phyloP scores from a whole-genome alignment of 1,140 invertebrate species.

The Ostrea edulis region DNA sequence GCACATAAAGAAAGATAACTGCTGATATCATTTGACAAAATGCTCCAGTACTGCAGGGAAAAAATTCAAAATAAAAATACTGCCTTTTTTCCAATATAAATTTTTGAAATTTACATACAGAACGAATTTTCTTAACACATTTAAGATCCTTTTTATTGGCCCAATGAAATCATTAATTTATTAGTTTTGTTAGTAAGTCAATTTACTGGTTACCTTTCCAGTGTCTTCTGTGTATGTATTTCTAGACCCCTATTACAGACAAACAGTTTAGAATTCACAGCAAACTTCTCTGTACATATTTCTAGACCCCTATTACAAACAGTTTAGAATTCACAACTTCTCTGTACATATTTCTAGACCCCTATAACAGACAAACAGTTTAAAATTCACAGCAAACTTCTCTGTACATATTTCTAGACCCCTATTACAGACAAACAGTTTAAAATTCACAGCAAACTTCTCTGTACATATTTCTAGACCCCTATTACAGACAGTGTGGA shows the following conservation, averaged over 20 bases:
- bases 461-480: too few relatives aligned
- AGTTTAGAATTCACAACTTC: not conserved
- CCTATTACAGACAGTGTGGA: too few relatives aligned
- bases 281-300: not conserved
- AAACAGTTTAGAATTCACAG: not conserved
- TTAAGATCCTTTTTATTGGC: not conserved
- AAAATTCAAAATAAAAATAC: not conserved
- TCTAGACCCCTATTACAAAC: too few relatives aligned
- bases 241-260: constrained; percentile 16
- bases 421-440: not conserved
- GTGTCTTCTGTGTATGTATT: constrained; percentile 2
- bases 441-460: not conserved
- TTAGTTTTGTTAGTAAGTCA: not conserved
- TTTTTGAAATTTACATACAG: not conserved
- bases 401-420: constrained; percentile 4
- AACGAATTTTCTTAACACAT: not conserved
- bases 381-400: too few relatives aligned
- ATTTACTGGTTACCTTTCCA: constrained; percentile 5
- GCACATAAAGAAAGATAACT: not conserved
- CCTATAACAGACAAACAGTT: not conserved
- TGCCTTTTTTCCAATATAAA: not conserved
- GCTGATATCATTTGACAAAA: not conserved
- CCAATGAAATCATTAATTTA: not conserved
- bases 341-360: constrained; percentile 4
- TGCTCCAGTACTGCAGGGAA: not conserved